Base-by-base conservation (phyloP, 2,797 vertebrate genomes). In the Alectoris magna region DNA sequence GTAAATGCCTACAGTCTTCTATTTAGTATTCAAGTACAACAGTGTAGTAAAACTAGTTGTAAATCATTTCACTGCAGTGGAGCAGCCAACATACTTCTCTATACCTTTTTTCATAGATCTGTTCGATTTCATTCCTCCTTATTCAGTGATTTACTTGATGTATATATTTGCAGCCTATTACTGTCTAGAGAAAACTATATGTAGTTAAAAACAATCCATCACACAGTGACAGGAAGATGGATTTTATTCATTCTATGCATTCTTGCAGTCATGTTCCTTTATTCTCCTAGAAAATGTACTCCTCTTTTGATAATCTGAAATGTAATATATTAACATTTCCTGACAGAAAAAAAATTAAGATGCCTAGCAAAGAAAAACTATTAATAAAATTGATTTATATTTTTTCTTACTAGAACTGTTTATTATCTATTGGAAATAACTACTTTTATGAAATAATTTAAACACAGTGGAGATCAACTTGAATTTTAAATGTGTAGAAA, bases 121-220 rank as follows among this genome's bases (percentile, higher is more conserved):
- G 59, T 80, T 96, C 66, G 13, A 60, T 91, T 93, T 95, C 24
- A 46, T 93, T 92, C 67, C 24, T 88, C 29, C 22, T 83, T 92
- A 75, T 88, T 89, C 62, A 53, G 39, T 75, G 63, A 64, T 87
- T 91, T 91, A 85, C 90, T 89, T 85, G 84, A 66, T 58, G 5
- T 70, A 14, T 78, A 34, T 72, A 80, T 80, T 90, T 91, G 36
- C 36, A 92, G 69, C 17, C 27, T 85, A 60, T 78, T 91, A 91
- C 58, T 7, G 8, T 36, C 19, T 58, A 66, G 72, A 31, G 84
- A 64, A 93, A 74, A 6, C 27, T 69, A 78, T 21, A 34, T 15
- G 66, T 91, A 87, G n/a, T 78, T 93, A 91, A 93, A 90, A 87
- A 63, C 53, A 94, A 70, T 70, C 72, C 34, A 48, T 85, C 72